Percentiles rank a stretch among this genome's conserved stretches.
phyloP scores from a whole-genome alignment of 2,113 vertebrate genomes.

The Ceuthmochares aereus region DNA sequence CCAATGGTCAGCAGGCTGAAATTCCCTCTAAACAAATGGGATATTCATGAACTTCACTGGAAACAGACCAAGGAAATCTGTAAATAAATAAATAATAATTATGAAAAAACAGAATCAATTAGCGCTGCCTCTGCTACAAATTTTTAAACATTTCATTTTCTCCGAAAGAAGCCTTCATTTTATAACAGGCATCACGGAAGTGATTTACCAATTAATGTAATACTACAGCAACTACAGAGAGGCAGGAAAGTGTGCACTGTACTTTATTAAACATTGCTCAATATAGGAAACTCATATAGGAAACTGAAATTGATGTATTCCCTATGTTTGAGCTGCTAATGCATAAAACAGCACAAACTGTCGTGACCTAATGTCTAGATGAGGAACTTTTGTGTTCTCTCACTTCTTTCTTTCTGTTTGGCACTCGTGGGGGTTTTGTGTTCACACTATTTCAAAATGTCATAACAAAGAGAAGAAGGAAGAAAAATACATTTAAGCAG shows the following conservation, averaged over 20 bases:
- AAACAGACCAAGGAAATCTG: neutral
- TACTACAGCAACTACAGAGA: neutral
- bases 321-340: neutral
- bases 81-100: neutral
- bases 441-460: neutral
- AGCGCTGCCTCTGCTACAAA: neutral
- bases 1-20: neutral
- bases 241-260: neutral
- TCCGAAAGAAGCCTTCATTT: neutral
- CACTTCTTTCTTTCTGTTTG: neutral
- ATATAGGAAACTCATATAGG: neutral
- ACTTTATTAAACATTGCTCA: neutral
- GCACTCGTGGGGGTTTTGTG: neutral
- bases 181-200: neutral
- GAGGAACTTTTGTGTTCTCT: neutral
- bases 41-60: neutral
- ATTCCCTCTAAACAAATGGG: neutral
- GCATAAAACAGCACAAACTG: neutral
- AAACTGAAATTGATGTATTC: conserved; percentile 31
- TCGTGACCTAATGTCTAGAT: neutral
- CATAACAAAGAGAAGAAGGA: neutral
- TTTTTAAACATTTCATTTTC: neutral
- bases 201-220: neutral
- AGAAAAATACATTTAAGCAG: neutral
- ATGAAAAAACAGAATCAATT: neutral